These are phyloP conservation scores for Urechis unicinctus DNA, from an alignment of 2,888 invertebrate species.

Conservation along the genomic window DNA sequence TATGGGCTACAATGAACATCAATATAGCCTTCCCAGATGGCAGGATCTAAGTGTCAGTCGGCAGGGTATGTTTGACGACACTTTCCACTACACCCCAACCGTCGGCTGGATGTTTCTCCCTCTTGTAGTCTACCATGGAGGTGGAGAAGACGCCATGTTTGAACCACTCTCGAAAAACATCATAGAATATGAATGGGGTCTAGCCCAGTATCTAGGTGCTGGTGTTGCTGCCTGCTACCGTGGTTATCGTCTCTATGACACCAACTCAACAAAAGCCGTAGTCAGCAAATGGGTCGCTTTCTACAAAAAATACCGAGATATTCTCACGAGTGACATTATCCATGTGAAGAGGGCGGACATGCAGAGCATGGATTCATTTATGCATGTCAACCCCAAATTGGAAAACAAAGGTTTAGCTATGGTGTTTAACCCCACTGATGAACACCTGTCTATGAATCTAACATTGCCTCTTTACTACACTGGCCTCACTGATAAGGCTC, in stretches of 20 bases:
- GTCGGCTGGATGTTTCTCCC: slow-evolving; percentile 25
- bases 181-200: slow-evolving; percentile 22
- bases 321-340: too few relatives aligned
- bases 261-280: slow-evolving; percentile 15
- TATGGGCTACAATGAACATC: slow-evolving; percentile 24
- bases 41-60: too few relatives aligned
- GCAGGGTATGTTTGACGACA: too few relatives aligned
- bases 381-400: slow-evolving; percentile 22
- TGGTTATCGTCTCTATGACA: slow-evolving; percentile 20
- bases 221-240: slow-evolving; percentile 25
- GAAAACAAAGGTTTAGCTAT: slow-evolving; percentile 20
- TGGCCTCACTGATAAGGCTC: slow-evolving; percentile 13
- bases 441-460: slow-evolving; percentile 5
- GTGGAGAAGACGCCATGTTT: slow-evolving; percentile 19
- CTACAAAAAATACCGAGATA: slow-evolving; percentile 21
- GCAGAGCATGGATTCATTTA: slow-evolving; percentile 20
- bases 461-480: slow-evolving; percentile 23
- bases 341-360: slow-evolving; percentile 22
- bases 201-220: slow-evolving; percentile 22
- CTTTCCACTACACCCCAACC: too few relatives aligned
- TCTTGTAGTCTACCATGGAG: slow-evolving; percentile 20
- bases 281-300: slow-evolving; percentile 22
- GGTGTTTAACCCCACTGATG: slow-evolving; percentile 23
- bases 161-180: slow-evolving; percentile 19
- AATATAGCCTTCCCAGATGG: slow-evolving; percentile 23